Percentiles rank a stretch among this genome's conserved stretches.
Conservation (phyloP, 2,888 invertebrate species). For the Scaeva pyrastri region DNA sequence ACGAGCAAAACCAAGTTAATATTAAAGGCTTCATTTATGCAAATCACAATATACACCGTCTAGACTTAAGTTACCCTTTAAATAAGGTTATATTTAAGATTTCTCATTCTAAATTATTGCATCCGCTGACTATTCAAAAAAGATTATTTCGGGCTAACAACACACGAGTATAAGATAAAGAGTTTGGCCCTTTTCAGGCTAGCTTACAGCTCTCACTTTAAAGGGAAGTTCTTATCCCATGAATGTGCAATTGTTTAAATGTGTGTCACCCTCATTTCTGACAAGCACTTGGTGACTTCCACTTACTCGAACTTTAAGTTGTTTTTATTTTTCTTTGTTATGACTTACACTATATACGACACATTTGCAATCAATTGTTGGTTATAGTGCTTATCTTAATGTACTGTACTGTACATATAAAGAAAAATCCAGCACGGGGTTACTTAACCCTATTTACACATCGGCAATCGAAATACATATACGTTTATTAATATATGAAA, state of each 20-base stretch:
- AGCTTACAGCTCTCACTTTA: not conserved
- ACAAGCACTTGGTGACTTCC: not conserved
- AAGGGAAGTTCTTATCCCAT: not conserved
- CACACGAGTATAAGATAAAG: no score
- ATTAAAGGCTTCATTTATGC: no score
- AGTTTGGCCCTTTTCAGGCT: not conserved
- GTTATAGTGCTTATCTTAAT: not conserved
- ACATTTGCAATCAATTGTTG: conserved; percentile 11
- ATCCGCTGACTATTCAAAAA: no score
- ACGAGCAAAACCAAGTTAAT: no score
- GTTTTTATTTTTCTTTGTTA: not conserved
- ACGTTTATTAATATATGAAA: no score
- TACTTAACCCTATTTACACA: conserved; percentile 34
- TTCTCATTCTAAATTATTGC: no score
- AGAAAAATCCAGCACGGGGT: conserved; percentile 28
- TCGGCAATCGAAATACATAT: not conserved
- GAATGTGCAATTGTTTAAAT: not conserved
- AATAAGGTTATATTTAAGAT: no score
- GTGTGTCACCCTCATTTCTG: conserved; percentile 12
- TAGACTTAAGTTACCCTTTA: no score
- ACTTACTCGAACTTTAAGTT: not conserved
- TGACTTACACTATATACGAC: conserved; percentile 30
- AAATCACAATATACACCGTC: no score
- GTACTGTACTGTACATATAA: no score
- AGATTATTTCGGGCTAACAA: no score